phyloP scores from a whole-genome alignment of 2,888 invertebrate genomes.

The Drosophila algonquin region DNA sequence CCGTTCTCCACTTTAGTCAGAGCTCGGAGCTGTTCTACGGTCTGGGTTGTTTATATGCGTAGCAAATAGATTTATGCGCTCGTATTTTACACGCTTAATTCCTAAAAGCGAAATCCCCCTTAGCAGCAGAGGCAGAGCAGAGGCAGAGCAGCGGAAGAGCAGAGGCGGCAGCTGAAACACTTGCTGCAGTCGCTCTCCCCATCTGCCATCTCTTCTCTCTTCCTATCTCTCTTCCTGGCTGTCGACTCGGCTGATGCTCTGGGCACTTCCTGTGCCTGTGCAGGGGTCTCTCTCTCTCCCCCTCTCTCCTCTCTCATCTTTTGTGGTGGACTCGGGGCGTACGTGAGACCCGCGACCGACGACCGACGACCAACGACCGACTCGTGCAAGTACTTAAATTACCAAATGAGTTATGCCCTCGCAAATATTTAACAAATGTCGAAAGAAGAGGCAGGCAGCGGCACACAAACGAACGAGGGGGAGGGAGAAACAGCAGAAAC shows the following conservation, averaged over 20 bases:
- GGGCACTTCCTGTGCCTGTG: constrained; percentile 13
- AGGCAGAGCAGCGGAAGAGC: constrained; percentile 25
- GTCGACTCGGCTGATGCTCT: background rate
- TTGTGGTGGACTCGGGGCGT: background rate
- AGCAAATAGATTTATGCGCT: constrained; percentile 75
- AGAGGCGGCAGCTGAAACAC: constrained; percentile 34
- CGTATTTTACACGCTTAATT: constrained; percentile 74
- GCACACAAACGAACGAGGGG: background rate
- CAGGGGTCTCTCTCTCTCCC: constrained; percentile 14
- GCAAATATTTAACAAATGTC: constrained; percentile 44
- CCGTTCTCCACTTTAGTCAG: background rate
- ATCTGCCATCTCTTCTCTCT: background rate
- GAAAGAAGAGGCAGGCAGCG: constrained; percentile 5
- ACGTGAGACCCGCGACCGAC: constrained; percentile 35
- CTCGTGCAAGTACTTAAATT: constrained; percentile 59
- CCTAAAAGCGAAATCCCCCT: constrained; percentile 49
- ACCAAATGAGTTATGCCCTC: constrained; percentile 59
- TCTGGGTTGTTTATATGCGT: constrained; percentile 66
- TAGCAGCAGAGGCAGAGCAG: constrained; percentile 1
- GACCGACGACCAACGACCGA: constrained; percentile 26
- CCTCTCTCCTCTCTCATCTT: background rate
- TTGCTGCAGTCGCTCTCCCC: constrained; percentile 15
- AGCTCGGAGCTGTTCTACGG: background rate
- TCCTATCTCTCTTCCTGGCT: constrained; percentile 2
- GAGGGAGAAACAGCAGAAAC: background rate